Evolutionary conservation across 2,888 invertebrate species (phyloP).

Genomic region (Julus scanicus): DNA sequence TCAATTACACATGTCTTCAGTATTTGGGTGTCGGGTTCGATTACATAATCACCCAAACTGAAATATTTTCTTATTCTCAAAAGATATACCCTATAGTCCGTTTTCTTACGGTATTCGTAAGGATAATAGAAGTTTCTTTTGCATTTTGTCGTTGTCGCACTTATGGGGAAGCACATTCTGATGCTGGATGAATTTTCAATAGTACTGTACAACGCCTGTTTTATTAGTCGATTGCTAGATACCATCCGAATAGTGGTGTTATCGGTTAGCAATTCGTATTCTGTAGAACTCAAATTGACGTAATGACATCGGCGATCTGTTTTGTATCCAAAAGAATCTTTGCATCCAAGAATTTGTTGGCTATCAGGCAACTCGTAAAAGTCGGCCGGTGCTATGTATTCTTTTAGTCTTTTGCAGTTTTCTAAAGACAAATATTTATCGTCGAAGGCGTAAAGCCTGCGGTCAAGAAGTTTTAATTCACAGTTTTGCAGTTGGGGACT

Average conservation of each 20-base stretch:
- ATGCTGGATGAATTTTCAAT: background rate
- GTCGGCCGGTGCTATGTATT: background rate
- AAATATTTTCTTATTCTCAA: background rate
- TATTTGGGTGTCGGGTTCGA: background rate
- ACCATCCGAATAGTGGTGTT: background rate
- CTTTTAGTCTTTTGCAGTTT: constrained; percentile 3
- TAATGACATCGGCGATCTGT: background rate
- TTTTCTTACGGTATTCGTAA: background rate
- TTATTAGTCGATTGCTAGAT: background rate
- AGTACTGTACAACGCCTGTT: background rate
- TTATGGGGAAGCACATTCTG: background rate
- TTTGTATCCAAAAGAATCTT: background rate
- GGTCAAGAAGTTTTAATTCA: background rate
- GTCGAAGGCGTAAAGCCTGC: background rate
- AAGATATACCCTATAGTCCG: background rate
- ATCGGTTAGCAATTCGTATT: background rate
- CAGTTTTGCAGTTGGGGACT: constrained; percentile 51
- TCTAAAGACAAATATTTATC: background rate
- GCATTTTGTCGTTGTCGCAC: background rate
- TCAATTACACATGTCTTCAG: background rate
- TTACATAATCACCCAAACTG: background rate
- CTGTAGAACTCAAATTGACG: background rate
- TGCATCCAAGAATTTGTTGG: background rate
- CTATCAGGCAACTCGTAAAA: background rate
- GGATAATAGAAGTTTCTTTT: background rate